Conservation (phyloP, 2,888 invertebrate species). For the Metacarcinus magister region DNA sequence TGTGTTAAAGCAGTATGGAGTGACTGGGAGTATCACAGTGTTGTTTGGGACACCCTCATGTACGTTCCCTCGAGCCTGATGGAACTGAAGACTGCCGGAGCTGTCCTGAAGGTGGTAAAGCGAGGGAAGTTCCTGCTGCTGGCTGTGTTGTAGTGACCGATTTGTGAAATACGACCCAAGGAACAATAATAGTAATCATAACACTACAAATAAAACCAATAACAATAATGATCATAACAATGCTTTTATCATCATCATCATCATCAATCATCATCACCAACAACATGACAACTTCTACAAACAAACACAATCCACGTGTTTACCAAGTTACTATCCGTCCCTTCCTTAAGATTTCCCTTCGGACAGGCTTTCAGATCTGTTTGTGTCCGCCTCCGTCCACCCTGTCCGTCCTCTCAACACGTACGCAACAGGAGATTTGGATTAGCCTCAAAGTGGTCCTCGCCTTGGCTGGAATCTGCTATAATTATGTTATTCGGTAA, state of each 20-base stretch:
- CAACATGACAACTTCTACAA: no score
- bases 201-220: no score
- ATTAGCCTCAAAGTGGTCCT: slow-evolving; percentile 12
- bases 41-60: not conserved
- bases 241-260: no score
- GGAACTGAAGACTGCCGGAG: not conserved
- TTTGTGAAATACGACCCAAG: not conserved
- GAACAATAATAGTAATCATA: no score
- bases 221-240: no score
- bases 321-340: not conserved
- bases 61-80: not conserved
- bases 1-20: not conserved
- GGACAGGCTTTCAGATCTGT: not conserved
- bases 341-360: no score
- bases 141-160: not conserved
- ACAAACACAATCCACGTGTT: not conserved
- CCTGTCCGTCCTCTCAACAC: not conserved
- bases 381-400: not conserved
- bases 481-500: not conserved
- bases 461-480: not conserved
- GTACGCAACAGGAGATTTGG: not conserved
- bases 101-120: not conserved
- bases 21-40: not conserved
- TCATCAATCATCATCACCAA: no score
- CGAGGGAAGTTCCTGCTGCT: not conserved